Base-by-base conservation (phyloP, 2,797 vertebrate genomes). In the Poecilia picta region DNA sequence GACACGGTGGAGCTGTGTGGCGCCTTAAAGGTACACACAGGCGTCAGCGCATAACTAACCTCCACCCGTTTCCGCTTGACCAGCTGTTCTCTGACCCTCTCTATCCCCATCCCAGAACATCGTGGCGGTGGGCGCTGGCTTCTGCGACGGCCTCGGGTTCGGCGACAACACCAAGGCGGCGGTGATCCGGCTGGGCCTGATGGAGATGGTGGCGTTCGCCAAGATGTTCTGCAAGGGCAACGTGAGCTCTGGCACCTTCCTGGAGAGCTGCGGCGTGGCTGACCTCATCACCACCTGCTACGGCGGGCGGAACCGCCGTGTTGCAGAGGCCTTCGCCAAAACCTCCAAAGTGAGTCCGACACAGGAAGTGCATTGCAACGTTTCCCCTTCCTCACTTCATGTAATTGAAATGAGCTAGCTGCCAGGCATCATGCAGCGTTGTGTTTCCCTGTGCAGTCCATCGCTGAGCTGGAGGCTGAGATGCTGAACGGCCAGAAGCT, bases 401-500 rank as follows among this genome's bases (percentile, higher is more conserved):
- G 57, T n/a, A 4, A 43, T 18, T 74, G 23, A n/a, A 59, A 45
- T 12, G 8, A 20, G n/a, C n/a, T 62, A 41, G 64, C 64, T 68
- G 12, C 20, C n/a, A 33, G 16, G 4, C 1, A 1, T 20, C 39
- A 41, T 12, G 20, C 31, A 7, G 12, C 25, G 33, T 4, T 73
- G 20, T 72, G 10, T 83, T 13, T 74, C 28, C 15, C 51, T 82
- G 2, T 33, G 2, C 46, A 98, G 97, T 95, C 97, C 0, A 95
- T 98, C 5, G 89, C 86, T 51, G 95, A 97, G 73, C 93, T 98
- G 88, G 97, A 98, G 89, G 94, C 85, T 0, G 97, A 98, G 85
- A 96, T 98, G 97, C 90, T 98, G 74, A 97, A 98, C 0, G 97
- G 97, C 8, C 97, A 98, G 92, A 98, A 98, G 87, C 95, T 98